These are phyloP conservation scores for Mus minutoides DNA, from an alignment of 2,797 vertebrate species.

Conservation along the genomic window DNA sequence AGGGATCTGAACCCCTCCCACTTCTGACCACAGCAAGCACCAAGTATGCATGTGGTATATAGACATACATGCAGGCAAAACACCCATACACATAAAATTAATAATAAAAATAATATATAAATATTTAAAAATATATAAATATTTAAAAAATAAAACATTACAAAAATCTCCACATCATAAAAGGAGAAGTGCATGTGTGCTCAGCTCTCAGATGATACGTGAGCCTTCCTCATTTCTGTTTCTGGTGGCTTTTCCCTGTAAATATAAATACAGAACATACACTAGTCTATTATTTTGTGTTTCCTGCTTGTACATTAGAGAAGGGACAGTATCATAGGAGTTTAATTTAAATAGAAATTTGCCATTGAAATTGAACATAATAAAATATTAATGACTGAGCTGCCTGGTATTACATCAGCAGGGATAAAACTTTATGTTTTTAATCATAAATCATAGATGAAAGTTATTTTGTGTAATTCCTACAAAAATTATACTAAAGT, in stretches of 20 bases:
- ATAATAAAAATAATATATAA: background rate
- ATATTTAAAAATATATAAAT: too few relatives aligned
- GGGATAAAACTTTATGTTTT: slow-evolving; percentile 35
- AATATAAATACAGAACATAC: background rate
- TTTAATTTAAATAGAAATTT: slow-evolving; percentile 70
- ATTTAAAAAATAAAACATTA: slow-evolving; percentile 13
- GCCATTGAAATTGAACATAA: slow-evolving; percentile 48
- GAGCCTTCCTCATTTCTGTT: background rate
- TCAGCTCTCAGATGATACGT: slow-evolving; percentile 28
- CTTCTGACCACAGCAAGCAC: too few relatives aligned
- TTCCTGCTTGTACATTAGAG: background rate
- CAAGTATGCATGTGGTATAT: too few relatives aligned
- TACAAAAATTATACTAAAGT: slow-evolving; percentile 59
- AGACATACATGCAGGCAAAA: background rate
- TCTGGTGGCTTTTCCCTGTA: slow-evolving; percentile 29
- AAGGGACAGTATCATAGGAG: slow-evolving; percentile 5
- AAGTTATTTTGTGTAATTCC: slow-evolving; percentile 61
- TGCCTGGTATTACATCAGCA: background rate
- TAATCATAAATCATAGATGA: slow-evolving; percentile 14
- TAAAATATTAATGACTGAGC: background rate
- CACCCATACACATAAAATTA: background rate
- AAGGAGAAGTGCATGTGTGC: background rate
- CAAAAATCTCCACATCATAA: background rate
- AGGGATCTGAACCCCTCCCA: background rate
- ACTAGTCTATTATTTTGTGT: background rate